phyloP scores from a whole-genome alignment of 2,888 invertebrate species.

The Cantharis rustica region DNA sequence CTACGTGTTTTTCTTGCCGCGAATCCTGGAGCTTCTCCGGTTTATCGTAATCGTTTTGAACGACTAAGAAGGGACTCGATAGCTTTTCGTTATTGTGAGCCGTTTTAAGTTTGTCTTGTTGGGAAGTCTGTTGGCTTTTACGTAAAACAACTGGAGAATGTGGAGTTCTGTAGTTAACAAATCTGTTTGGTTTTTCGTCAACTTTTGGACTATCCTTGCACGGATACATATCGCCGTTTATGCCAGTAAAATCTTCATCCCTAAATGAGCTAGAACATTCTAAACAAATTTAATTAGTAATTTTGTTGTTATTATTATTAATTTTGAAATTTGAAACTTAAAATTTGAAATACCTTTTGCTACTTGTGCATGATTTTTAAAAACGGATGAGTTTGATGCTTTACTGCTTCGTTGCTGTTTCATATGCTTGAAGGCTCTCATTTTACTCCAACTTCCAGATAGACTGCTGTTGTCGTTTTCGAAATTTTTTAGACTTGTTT shows the following conservation, averaged over 20 bases:
- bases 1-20: neutral
- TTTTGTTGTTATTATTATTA: neutral
- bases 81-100: conserved; percentile 39
- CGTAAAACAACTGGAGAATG: conserved; percentile 42
- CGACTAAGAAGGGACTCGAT: conserved; percentile 50
- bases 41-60: conserved; percentile 17
- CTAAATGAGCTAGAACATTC: neutral
- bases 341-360: conserved; percentile 50
- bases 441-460: conserved; percentile 63
- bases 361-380: conserved; percentile 47
- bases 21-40: neutral
- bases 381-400: conserved; percentile 34
- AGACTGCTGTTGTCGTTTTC: conserved; percentile 53
- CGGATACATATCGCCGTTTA: neutral
- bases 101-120: conserved; percentile 38
- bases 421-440: conserved; percentile 58
- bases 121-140: conserved; percentile 34
- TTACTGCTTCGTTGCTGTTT: conserved; percentile 40
- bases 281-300: neutral
- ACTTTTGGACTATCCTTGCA: neutral
- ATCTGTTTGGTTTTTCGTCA: conserved; percentile 7
- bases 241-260: neutral
- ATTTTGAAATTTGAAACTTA: neutral
- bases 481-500: conserved; percentile 32
- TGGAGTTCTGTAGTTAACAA: conserved; percentile 31